Percentiles rank a stretch among this genome's conserved stretches.
Conservation (phyloP, 2,113 vertebrate genomes). For the Gasterosteus aculeatus region DNA sequence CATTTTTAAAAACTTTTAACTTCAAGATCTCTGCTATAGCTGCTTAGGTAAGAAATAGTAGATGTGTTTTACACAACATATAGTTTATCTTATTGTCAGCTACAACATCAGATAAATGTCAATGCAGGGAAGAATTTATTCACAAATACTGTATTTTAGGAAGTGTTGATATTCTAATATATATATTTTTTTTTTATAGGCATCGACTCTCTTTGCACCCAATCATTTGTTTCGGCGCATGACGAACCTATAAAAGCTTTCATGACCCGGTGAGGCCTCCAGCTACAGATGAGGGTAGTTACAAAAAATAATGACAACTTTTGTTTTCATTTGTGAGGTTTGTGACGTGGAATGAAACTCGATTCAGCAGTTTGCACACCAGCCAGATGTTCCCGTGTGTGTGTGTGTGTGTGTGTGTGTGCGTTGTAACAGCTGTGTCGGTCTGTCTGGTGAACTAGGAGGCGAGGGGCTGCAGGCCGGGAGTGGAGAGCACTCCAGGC, state of each 20-base stretch:
- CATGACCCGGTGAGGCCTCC: neutral
- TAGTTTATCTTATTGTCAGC: neutral
- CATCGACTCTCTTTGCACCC: neutral
- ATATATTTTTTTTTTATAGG: too few relatives aligned
- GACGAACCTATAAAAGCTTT: neutral
- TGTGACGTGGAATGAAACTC: conserved; percentile 1
- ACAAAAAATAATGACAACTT: neutral
- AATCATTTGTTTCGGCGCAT: neutral
- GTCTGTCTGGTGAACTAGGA: conserved; percentile 18
- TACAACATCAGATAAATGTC: neutral
- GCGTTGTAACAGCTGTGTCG: neutral
- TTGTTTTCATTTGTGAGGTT: neutral
- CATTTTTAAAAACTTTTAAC: neutral
- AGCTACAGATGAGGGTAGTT: neutral
- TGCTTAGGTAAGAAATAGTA: neutral
- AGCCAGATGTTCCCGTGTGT: conserved; percentile 3
- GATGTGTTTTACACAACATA: neutral
- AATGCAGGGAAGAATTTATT: neutral
- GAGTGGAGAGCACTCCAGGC: neutral
- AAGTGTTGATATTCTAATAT: neutral
- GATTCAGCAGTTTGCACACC: neutral
- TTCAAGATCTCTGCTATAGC: neutral
- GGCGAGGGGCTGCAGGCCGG: neutral
- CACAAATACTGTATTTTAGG: neutral
- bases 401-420: conserved; percentile 11